phyloP scores from a whole-genome alignment of 1,140 invertebrate species.

The Drosophila burlai region DNA sequence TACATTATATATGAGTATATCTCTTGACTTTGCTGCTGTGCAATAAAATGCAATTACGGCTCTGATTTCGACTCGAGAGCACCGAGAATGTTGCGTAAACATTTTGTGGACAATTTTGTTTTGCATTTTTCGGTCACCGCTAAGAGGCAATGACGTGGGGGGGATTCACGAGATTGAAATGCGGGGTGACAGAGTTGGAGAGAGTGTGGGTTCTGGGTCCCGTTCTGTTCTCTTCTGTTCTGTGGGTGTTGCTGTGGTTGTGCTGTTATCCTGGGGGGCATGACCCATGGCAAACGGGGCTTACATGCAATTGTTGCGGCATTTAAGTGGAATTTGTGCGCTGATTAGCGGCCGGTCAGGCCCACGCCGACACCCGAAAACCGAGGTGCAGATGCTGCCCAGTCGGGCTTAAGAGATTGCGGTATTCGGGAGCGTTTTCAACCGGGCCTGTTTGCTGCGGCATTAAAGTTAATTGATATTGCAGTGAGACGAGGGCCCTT shows the following conservation, averaged over 20 bases:
- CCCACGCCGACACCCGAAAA: constrained; percentile 16
- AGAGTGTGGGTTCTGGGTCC: background rate
- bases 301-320: constrained; percentile 52
- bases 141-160: constrained; percentile 37
- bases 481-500: constrained; percentile 7
- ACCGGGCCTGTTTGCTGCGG: constrained; percentile 2
- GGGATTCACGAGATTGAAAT: constrained; percentile 12
- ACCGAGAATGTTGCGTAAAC: constrained; percentile 64
- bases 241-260: constrained; percentile 14
- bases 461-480: constrained; percentile 43
- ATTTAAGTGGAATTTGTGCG: constrained; percentile 74
- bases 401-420: constrained; percentile 65
- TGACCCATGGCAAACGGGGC: constrained; percentile 33
- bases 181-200: background rate
- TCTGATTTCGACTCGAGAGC: constrained; percentile 52
- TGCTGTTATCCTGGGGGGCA: constrained; percentile 28
- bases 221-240: background rate
- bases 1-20: constrained; percentile 38
- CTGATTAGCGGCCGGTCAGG: constrained; percentile 65
- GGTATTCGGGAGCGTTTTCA: constrained; percentile 28
- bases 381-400: constrained; percentile 42
- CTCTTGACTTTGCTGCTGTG: constrained; percentile 44
- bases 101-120: constrained; percentile 74
- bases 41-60: constrained; percentile 77
- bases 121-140: constrained; percentile 52